These are phyloP conservation scores for Cremastinae sp. DNA, from an alignment of 2,888 invertebrate species.

Conservation along the genomic window DNA sequence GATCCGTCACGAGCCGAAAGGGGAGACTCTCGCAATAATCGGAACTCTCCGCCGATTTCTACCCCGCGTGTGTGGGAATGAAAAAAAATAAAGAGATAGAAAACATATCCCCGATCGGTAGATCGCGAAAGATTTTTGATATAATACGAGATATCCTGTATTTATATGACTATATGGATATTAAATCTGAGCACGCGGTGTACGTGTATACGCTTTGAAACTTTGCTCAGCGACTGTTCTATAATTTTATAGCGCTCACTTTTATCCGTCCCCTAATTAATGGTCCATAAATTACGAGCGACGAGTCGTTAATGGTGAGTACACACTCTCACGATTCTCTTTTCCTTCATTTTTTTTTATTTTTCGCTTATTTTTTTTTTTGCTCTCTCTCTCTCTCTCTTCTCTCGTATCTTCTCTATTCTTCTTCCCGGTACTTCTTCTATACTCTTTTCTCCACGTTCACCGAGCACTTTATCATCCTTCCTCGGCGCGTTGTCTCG, in stretches of 20 bases:
- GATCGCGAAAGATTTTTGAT: slow-evolving; percentile 26
- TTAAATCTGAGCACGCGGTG: neutral
- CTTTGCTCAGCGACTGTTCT: slow-evolving; percentile 66
- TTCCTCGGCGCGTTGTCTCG: slow-evolving; percentile 49
- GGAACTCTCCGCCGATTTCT: slow-evolving; percentile 31
- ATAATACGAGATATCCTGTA: slow-evolving; percentile 36
- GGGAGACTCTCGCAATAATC: slow-evolving; percentile 12
- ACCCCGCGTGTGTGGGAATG: slow-evolving; percentile 1
- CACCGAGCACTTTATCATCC: slow-evolving; percentile 57
- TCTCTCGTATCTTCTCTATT: slow-evolving; percentile 46
- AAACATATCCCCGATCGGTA: slow-evolving; percentile 12
- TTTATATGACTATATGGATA: slow-evolving; percentile 4
- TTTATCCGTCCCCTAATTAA: slow-evolving; percentile 76
- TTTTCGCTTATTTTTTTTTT: neutral
- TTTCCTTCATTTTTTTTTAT: neutral
- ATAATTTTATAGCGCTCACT: slow-evolving; percentile 74
- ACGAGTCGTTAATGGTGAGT: slow-evolving; percentile 74
- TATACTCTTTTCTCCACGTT: slow-evolving; percentile 35
- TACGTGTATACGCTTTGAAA: slow-evolving; percentile 2
- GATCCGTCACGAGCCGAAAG: slow-evolving; percentile 30
- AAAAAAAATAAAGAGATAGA: neutral
- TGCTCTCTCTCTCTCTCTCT: slow-evolving; percentile 13
- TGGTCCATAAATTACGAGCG: slow-evolving; percentile 77
- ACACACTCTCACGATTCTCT: slow-evolving; percentile 59
- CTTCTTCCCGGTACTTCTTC: slow-evolving; percentile 48